Conservation (phyloP, 2,797 vertebrate species). For the Darevskia nairensis region DNA sequence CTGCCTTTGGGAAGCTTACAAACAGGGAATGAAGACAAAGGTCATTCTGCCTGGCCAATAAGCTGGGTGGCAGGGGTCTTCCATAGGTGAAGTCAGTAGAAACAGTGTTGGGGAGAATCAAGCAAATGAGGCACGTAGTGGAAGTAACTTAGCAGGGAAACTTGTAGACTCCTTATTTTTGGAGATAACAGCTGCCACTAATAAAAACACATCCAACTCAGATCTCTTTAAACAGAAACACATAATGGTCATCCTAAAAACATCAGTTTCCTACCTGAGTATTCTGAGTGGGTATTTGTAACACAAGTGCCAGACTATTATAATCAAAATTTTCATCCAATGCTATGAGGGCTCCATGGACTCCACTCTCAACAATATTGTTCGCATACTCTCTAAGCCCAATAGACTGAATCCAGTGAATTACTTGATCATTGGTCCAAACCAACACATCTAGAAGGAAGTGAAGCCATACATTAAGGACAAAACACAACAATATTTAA, state of each 20-base stretch:
- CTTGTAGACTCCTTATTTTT: neutral
- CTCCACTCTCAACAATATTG: conserved; percentile 90
- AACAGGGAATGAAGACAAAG: neutral
- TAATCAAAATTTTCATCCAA: conserved; percentile 96
- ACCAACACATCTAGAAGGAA: conserved; percentile 80
- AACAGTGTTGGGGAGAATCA: neutral
- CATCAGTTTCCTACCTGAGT: conserved; percentile 85
- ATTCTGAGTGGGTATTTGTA: conserved; percentile 97
- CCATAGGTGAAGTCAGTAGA: neutral
- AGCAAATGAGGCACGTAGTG: neutral
- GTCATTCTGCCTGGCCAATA: neutral
- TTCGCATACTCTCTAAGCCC: conserved; percentile 92
- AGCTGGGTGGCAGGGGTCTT: neutral
- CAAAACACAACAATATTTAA: neutral
- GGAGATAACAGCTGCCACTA: neutral
- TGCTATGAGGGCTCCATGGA: conserved; percentile 91
- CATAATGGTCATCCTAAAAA: neutral
- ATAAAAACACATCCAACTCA: neutral
- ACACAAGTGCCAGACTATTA: conserved; percentile 91
- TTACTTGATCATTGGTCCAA: conserved; percentile 85
- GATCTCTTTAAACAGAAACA: neutral
- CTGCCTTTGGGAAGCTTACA: neutral
- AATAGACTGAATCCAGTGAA: conserved; percentile 91
- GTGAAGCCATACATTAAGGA: neutral
- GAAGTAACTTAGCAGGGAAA: neutral